Conservation (phyloP, 2,113 vertebrate genomes). For the Nymphicus hollandicus region DNA sequence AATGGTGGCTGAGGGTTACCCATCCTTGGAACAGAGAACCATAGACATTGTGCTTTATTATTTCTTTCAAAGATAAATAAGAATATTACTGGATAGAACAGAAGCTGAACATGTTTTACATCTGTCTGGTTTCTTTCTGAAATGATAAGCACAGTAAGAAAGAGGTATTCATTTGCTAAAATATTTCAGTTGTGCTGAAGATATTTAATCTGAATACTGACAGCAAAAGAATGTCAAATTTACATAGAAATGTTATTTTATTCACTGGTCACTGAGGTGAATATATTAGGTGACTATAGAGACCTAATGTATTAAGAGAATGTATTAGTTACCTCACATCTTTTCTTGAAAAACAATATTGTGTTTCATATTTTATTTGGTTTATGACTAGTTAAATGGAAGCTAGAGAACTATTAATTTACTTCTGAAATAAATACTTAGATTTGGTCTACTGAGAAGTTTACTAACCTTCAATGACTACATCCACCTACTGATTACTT, state of each 20-base stretch:
- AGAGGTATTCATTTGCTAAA: not conserved
- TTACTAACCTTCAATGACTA: not conserved
- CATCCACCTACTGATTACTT: not conserved
- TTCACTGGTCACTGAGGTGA: not conserved
- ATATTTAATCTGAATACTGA: not conserved
- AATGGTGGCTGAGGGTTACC: not conserved
- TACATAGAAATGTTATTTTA: not conserved
- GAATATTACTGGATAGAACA: not conserved
- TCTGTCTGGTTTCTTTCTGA: not conserved
- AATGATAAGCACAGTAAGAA: not conserved
- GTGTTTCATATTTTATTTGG: not conserved
- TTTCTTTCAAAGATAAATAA: not conserved
- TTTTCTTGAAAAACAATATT: not conserved
- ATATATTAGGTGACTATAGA: not conserved
- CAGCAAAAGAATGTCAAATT: not conserved
- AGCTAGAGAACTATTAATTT: not conserved
- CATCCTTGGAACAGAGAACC: not conserved
- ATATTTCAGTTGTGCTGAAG: not conserved
- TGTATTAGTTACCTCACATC: fast-evolving
- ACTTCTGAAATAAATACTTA: not conserved
- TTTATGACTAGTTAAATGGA: not conserved
- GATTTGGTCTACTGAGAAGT: not conserved
- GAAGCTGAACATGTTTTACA: not conserved
- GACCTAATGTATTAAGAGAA: not conserved
- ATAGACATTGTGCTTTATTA: not conserved